These are phyloP conservation scores for Xylota segnis DNA, from an alignment of 2,888 invertebrate species.

Conservation along the genomic window DNA sequence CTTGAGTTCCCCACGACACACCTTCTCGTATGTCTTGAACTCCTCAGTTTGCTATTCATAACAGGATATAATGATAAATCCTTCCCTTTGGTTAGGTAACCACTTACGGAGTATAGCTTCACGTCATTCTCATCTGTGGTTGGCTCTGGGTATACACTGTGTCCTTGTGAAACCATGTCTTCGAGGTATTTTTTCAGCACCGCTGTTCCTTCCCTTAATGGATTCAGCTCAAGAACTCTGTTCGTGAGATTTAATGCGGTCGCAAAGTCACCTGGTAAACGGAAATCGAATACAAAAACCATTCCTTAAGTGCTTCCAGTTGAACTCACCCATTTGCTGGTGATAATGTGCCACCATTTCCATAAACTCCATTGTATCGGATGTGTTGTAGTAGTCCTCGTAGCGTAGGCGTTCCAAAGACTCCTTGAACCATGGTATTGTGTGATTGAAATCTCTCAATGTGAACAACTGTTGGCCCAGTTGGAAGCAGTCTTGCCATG, in stretches of 20 bases:
- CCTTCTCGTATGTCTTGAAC: slow-evolving; percentile 84
- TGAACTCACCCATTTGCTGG: slow-evolving; percentile 79
- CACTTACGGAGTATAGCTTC: slow-evolving; percentile 33
- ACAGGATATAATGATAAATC: background rate
- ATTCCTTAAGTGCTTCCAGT: background rate
- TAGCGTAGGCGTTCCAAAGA: slow-evolving; percentile 90
- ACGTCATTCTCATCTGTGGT: background rate
- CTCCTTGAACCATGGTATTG: slow-evolving; percentile 97
- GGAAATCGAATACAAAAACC: background rate
- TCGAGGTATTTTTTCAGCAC: slow-evolving; percentile 95
- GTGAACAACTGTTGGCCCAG: slow-evolving; percentile 96
- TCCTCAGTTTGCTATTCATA: slow-evolving; percentile 77
- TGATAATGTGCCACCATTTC: slow-evolving; percentile 80
- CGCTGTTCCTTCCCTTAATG: slow-evolving; percentile 91
- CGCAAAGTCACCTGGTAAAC: slow-evolving; percentile 90
- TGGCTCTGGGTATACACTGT: background rate
- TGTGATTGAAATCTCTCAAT: slow-evolving; percentile 95
- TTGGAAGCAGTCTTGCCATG: slow-evolving; percentile 97
- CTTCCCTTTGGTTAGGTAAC: background rate
- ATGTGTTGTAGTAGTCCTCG: slow-evolving; percentile 83
- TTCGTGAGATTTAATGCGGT: slow-evolving; percentile 94
- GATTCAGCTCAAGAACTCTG: slow-evolving; percentile 91
- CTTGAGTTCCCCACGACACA: slow-evolving; percentile 80
- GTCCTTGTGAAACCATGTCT: slow-evolving; percentile 87
- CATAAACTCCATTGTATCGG: slow-evolving; percentile 79